These are phyloP conservation scores for Stigmatopora nigra DNA, from an alignment of 2,113 vertebrate genomes.

Conservation along the genomic window DNA sequence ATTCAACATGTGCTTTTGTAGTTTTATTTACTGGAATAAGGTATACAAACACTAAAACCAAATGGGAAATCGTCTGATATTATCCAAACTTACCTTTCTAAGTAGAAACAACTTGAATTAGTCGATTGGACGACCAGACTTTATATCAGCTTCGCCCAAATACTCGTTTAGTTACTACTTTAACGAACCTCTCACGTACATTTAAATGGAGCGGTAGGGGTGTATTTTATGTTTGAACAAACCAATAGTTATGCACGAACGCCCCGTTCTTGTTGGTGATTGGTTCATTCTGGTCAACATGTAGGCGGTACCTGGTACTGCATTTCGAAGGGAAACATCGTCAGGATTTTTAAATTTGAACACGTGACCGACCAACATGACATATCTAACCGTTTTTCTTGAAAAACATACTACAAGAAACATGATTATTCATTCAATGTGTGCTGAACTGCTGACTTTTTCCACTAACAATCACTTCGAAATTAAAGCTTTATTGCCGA, in stretches of 20 bases:
- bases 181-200: slow-evolving; percentile 38
- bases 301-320: slow-evolving; percentile 8
- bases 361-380: neutral
- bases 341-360: neutral
- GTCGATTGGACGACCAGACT: rapidly evolving
- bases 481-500: slow-evolving; percentile 75
- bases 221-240: slow-evolving; percentile 57
- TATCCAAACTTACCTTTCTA: slow-evolving; percentile 31
- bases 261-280: slow-evolving; percentile 27
- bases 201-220: slow-evolving; percentile 58
- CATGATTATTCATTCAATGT: too few relatives aligned
- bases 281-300: slow-evolving; percentile 27
- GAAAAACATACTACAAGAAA: too few relatives aligned
- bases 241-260: slow-evolving; percentile 52
- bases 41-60: neutral
- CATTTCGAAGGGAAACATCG: neutral
- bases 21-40: neutral
- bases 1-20: neutral
- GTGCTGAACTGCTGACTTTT: neutral
- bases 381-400: neutral
- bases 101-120: neutral
- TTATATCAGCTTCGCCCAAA: neutral
- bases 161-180: neutral
- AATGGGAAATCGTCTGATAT: too few relatives aligned
- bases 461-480: slow-evolving; percentile 14